These are phyloP conservation scores for Dunckerocampus dactyliophorus DNA, from an alignment of 2,113 vertebrate genomes.

Conservation along the genomic window DNA sequence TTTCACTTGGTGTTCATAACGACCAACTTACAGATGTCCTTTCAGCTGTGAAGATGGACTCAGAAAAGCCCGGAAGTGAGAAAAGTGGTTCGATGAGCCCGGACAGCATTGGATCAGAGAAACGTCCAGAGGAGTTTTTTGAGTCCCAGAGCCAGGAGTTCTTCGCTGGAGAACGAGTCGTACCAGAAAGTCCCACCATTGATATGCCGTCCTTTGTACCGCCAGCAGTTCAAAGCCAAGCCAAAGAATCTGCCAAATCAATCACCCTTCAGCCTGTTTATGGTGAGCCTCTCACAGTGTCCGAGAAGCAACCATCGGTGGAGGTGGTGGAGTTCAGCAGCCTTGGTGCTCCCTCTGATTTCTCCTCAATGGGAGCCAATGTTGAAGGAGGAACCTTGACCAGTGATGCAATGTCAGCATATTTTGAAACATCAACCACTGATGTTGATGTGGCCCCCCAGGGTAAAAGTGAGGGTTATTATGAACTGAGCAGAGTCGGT, in stretches of 20 bases:
- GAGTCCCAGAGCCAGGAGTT: constrained; percentile 61
- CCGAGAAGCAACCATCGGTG: constrained; percentile 73
- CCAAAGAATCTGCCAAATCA: constrained; percentile 59
- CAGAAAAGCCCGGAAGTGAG: constrained; percentile 75
- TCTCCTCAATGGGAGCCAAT: constrained; percentile 42
- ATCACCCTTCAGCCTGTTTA: constrained; percentile 59
- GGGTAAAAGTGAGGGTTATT: constrained; percentile 83
- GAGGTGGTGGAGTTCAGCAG: constrained; percentile 68
- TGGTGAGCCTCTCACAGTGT: constrained; percentile 63
- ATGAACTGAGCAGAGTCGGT: constrained; percentile 87
- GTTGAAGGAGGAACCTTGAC: constrained; percentile 52
- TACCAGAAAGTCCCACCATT: constrained; percentile 67
- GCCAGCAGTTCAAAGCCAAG: constrained; percentile 59
- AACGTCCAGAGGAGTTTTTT: constrained; percentile 63
- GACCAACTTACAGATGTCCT: constrained; percentile 92
- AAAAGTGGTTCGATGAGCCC: constrained; percentile 70
- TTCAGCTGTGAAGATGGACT: constrained; percentile 98
- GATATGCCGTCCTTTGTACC: constrained; percentile 64
- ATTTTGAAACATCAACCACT: constrained; percentile 94
- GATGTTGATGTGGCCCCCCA: constrained; percentile 73
- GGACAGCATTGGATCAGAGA: constrained; percentile 70
- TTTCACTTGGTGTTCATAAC: constrained; percentile 57
- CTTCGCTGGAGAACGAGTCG: constrained; percentile 63
- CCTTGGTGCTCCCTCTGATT: constrained; percentile 52
- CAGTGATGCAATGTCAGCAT: constrained; percentile 90